Base-by-base conservation (phyloP, 2,113 vertebrate species). In the Eclectus roratus region DNA sequence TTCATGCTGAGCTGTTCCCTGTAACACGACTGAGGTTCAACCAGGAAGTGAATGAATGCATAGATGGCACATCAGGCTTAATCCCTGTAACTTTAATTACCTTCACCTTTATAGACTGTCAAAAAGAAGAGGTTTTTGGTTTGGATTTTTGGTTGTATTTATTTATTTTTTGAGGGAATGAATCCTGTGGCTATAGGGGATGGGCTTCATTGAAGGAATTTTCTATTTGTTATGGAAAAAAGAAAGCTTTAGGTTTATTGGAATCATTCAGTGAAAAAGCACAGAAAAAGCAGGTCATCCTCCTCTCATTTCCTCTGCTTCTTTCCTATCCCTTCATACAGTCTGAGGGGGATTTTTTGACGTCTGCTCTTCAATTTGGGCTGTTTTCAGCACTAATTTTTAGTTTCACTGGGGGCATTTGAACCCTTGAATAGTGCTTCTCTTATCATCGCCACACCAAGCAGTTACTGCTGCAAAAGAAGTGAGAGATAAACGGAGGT, bases 371-470 rank as follows among this genome's bases (percentile, higher is more conserved):
- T 82, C 78, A 79, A 29, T 80, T 83, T 82, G 69, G 79, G 53
- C 78, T 96, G 73, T 24, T 93, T 90, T 90, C 0, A 0, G 88
- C 50, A 58, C 72, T 94, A 72, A 95, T 95, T 96, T 97, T 94
- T 81, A 88, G 78, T 95, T 95, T 96, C 86, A 71, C 41, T 76
- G 79, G 55, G 47, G 85, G 70, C 41, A 55, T 93, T 88, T 85
- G 91, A 96, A 87, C 84, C 88, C 68, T 14, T 85, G 55, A 94
- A 89, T 83, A 63, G 39, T 2, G 4, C 64, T 80, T 90, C 90
- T 95, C 93, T 96, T 96, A 96, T 97, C 93, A 74, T 77, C n/a
- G 9, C 77, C 41, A 55, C n/a, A 90, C 92, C 92, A 96, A 94
- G 77, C 56, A 93, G 84, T 85, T 92, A 89, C 16, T 90, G 35